Conservation (phyloP, 2,113 vertebrate species). For the Odontesthes bonariensis region DNA sequence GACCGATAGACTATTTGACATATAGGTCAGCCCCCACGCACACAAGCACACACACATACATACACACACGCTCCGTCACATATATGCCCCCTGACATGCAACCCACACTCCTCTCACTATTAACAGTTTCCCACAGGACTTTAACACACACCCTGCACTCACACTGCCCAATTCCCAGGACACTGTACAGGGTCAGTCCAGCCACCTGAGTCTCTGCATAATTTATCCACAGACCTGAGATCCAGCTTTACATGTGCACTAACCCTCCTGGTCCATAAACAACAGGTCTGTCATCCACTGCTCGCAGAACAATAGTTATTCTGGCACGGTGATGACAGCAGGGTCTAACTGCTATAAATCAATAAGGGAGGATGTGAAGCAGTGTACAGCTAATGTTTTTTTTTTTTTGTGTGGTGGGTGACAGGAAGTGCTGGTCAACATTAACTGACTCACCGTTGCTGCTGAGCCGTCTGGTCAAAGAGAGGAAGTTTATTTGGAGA, state of each 20-base stretch:
- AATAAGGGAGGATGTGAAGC: conserved; percentile 74
- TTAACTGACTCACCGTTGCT: conserved; percentile 53
- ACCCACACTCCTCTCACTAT: conserved; percentile 27
- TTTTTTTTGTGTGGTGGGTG: conserved; percentile 66
- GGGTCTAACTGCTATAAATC: conserved; percentile 67
- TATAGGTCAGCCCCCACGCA: conserved; percentile 9
- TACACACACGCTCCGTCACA: neutral
- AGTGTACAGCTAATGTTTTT: conserved; percentile 72
- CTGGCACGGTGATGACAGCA: conserved; percentile 32
- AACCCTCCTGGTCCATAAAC: conserved; percentile 13
- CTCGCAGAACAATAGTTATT: conserved; percentile 19
- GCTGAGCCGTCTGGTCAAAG: conserved; percentile 9
- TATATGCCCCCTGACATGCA: conserved; percentile 43
- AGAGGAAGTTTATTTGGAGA: conserved; percentile 41
- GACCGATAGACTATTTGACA: conserved; percentile 45
- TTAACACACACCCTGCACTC: conserved; percentile 41
- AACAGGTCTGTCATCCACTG: neutral
- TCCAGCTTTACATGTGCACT: conserved; percentile 28
- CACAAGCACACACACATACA: neutral
- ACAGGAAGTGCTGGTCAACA: conserved; percentile 71
- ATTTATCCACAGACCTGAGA: conserved; percentile 6
- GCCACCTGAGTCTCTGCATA: conserved; percentile 42
- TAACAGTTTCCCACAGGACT: conserved; percentile 35
- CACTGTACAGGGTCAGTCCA: conserved; percentile 31
- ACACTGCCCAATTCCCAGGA: conserved; percentile 28